phyloP scores from a whole-genome alignment of 2,888 invertebrate genomes.

The Lepidocyrtinus sp. region DNA sequence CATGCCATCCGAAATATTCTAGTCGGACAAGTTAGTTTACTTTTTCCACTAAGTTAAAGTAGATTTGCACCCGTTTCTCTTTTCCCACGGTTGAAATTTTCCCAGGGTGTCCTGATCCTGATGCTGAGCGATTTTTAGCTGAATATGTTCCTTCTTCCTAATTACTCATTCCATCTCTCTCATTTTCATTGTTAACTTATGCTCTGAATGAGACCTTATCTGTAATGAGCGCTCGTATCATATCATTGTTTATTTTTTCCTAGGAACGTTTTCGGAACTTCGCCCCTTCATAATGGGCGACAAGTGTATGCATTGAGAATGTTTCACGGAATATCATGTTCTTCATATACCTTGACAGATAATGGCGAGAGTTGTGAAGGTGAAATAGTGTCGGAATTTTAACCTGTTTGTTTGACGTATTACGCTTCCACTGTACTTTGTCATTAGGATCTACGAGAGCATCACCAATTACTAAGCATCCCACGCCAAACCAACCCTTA shows the following conservation, averaged over 20 bases:
- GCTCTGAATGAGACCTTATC: slow-evolving; percentile 29
- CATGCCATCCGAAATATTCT: slow-evolving; percentile 23
- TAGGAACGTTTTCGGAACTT: slow-evolving; percentile 7
- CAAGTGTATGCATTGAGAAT: slow-evolving; percentile 24
- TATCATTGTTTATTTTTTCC: slow-evolving; percentile 20
- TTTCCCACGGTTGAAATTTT: slow-evolving; percentile 70
- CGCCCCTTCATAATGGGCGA: slow-evolving; percentile 31
- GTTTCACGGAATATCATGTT: slow-evolving; percentile 10
- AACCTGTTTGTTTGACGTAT: slow-evolving; percentile 2
- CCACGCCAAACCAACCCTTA: not conserved
- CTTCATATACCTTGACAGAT: slow-evolving; percentile 16
- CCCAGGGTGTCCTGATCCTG: slow-evolving; percentile 63
- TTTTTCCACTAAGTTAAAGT: too few species aligned
- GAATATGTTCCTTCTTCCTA: slow-evolving; percentile 64
- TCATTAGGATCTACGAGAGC: not conserved
- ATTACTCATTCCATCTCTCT: slow-evolving; percentile 67
- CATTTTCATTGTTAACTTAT: slow-evolving; percentile 59
- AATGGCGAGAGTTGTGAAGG: slow-evolving; percentile 42
- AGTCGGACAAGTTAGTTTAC: slow-evolving; percentile 35
- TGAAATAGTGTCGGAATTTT: slow-evolving; percentile 57
- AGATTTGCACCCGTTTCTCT: slow-evolving; percentile 57
- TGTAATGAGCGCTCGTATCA: slow-evolving; percentile 46
- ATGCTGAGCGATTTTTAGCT: slow-evolving; percentile 57
- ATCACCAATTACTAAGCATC: not conserved
- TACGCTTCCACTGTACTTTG: too few species aligned